Percentiles rank a stretch among this genome's conserved stretches.
Conservation (phyloP, 2,113 vertebrate species). For the Xerus inauris region DNA sequence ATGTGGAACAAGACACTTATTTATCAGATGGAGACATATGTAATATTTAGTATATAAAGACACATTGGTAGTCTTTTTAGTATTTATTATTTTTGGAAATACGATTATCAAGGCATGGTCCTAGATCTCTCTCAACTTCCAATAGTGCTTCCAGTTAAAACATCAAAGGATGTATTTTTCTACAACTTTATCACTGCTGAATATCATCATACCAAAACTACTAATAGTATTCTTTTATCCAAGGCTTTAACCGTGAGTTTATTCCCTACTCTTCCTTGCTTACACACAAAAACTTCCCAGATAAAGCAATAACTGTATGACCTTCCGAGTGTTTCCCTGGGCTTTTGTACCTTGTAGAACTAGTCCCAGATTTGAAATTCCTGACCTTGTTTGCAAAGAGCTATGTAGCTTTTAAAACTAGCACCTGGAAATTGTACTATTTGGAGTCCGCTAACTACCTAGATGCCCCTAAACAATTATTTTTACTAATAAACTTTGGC, state of each 20-base stretch:
- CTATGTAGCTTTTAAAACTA: constrained; percentile 14
- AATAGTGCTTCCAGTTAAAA: not conserved
- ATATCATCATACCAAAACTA: constrained; percentile 5
- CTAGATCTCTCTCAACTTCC: not conserved
- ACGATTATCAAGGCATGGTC: not conserved
- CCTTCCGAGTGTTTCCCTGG: not conserved
- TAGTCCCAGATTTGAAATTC: not conserved
- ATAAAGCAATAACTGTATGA: not conserved
- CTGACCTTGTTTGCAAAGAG: not conserved
- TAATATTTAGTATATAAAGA: constrained; percentile 47
- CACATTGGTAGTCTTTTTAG: not conserved
- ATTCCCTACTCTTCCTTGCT: not conserved
- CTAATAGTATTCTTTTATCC: not conserved
- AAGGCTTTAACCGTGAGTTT: not conserved
- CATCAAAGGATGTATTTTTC: not conserved
- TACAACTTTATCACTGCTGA: not conserved
- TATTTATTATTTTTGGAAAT: constrained; percentile 35
- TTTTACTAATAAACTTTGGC: constrained; percentile 43
- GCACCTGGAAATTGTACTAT: not conserved
- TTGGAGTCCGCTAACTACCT: constrained; percentile 40
- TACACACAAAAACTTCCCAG: not conserved
- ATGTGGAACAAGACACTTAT: not conserved
- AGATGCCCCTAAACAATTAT: not conserved
- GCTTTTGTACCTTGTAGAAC: not conserved
- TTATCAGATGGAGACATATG: constrained; percentile 16